Percentiles rank a stretch among this genome's conserved stretches.
Evolutionary conservation across 1,140 invertebrate species (phyloP).

Genomic region (Lepidurus arcticus): DNA sequence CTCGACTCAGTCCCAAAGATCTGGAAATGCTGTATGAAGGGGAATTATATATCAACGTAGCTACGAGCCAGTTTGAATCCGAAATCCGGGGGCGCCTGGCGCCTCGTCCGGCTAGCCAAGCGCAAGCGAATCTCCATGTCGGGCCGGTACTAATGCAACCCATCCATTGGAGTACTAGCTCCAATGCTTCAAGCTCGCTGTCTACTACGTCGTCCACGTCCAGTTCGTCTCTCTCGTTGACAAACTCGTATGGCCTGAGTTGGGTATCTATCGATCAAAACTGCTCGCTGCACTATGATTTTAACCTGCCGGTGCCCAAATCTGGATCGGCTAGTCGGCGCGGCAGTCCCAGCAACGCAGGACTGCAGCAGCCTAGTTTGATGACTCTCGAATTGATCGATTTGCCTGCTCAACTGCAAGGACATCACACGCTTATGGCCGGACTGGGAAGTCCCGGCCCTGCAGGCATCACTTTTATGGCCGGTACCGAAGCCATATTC

Average conservation of each 20-base stretch:
- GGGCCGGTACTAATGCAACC: slow-evolving; percentile 46
- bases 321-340: slow-evolving; percentile 35
- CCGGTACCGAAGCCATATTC: slow-evolving; percentile 24
- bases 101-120: slow-evolving; percentile 64
- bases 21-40: slow-evolving; percentile 73
- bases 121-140: slow-evolving; percentile 56
- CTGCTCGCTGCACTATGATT: slow-evolving; percentile 77
- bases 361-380: slow-evolving; percentile 37
- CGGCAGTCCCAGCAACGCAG: slow-evolving; percentile 21
- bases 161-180: slow-evolving; percentile 39
- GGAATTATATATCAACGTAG: slow-evolving; percentile 66
- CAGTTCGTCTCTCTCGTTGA: slow-evolving; percentile 42
- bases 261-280: slow-evolving; percentile 75
- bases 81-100: slow-evolving; percentile 59
- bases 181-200: slow-evolving; percentile 24
- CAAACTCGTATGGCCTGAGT: slow-evolving; percentile 59
- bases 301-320: slow-evolving; percentile 44
- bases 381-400: slow-evolving; percentile 39
- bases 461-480: slow-evolving; percentile 22
- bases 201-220: slow-evolving; percentile 31
- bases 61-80: slow-evolving; percentile 50
- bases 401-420: slow-evolving; percentile 33
- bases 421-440: slow-evolving; percentile 20
- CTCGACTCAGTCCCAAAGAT: slow-evolving; percentile 58
- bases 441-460: background rate